Conservation (phyloP, 2,797 vertebrate species). For the Aphelocoma californica region DNA sequence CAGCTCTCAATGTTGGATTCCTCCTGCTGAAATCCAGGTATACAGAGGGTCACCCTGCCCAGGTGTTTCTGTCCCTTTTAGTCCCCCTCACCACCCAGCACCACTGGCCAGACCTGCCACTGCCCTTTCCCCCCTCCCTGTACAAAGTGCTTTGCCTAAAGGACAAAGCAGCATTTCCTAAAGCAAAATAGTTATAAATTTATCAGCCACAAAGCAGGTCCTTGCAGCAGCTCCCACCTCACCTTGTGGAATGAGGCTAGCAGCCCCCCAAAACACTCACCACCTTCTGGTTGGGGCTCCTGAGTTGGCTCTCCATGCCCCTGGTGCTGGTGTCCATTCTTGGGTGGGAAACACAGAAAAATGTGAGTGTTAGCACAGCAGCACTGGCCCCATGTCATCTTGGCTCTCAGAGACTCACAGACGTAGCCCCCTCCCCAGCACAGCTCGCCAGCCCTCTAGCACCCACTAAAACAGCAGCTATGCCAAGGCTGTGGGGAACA, state of each 20-base stretch:
- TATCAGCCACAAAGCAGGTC: not conserved
- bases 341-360: constrained; percentile 39
- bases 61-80: not conserved
- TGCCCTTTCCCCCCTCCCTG: not conserved
- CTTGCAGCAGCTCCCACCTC: not conserved
- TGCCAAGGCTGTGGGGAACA: not conserved
- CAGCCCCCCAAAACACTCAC: constrained; percentile 78
- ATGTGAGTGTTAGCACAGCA: not conserved
- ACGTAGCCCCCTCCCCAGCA: constrained; percentile 27
- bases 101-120: not conserved
- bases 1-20: accelerated
- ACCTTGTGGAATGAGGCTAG: not conserved
- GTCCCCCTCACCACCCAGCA: not conserved
- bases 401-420: not conserved
- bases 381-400: not conserved
- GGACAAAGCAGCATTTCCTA: not conserved
- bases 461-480: constrained; percentile 36
- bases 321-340: constrained; percentile 83
- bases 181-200: not conserved
- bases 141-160: not conserved
- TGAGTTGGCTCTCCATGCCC: constrained; percentile 75
- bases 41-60: not conserved
- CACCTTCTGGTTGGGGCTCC: constrained; percentile 68
- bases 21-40: not conserved
- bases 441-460: constrained; percentile 22